Evolutionary conservation across 1,140 invertebrate species (phyloP).

Genomic region (Cylas formicarius): DNA sequence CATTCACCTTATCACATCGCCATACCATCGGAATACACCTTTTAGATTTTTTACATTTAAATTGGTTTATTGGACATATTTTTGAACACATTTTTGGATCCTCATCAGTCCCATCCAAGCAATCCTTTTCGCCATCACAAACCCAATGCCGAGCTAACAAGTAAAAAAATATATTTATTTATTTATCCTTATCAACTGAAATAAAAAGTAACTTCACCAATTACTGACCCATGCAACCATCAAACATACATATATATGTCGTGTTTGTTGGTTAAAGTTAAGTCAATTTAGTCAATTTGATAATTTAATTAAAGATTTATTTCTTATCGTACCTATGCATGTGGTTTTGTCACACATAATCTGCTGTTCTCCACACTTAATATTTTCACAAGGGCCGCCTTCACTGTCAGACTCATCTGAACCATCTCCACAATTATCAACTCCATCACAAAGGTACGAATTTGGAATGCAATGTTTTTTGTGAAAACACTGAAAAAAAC

Average conservation of each 20-base stretch:
- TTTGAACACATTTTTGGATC: slow-evolving; percentile 47
- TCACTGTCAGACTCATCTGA: slow-evolving; percentile 62
- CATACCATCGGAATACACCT: slow-evolving; percentile 65
- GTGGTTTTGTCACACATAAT: slow-evolving; percentile 47
- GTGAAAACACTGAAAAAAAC: slow-evolving; percentile 44
- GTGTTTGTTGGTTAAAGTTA: no score
- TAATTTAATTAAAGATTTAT: no score
- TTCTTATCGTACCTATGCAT: slow-evolving; percentile 54
- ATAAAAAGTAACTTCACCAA: no score
- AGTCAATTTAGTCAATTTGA: no score
- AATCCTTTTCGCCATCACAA: slow-evolving; percentile 63
- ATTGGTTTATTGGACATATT: slow-evolving; percentile 49
- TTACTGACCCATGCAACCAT: no score
- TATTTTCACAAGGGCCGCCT: slow-evolving; percentile 46
- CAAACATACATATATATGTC: no score
- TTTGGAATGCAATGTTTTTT: slow-evolving; percentile 45
- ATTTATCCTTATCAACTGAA: not conserved
- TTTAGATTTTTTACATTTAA: slow-evolving; percentile 49
- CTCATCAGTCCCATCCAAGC: slow-evolving; percentile 59
- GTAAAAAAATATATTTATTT: not conserved
- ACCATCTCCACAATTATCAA: slow-evolving; percentile 74
- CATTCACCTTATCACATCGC: slow-evolving; percentile 58
- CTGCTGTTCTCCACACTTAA: slow-evolving; percentile 27
- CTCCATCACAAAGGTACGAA: slow-evolving; percentile 66
- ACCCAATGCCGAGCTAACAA: slow-evolving; percentile 47